These are phyloP conservation scores for Anastatus disparis DNA, from an alignment of 1,140 invertebrate genomes.

Conservation along the genomic window DNA sequence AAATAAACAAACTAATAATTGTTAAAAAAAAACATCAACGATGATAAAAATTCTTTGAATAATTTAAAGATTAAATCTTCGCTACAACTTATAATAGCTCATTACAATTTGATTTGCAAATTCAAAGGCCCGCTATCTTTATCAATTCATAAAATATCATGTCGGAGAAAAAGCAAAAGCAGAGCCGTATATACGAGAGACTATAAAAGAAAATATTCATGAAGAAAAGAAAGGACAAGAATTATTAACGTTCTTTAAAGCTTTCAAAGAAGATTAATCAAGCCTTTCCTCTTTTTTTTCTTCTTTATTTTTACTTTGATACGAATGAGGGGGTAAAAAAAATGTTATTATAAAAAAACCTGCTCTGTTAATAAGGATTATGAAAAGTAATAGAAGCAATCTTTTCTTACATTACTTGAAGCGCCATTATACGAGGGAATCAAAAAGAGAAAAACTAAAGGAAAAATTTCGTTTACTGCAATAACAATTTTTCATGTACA, in stretches of 20 bases:
- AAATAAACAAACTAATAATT: no score
- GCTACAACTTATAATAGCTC: no score
- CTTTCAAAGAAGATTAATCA: slow-evolving; percentile 1
- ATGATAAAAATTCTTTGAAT: no score
- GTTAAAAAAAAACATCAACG: no score
- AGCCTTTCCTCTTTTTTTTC: no score
- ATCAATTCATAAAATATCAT: no score
- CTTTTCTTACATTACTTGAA: not conserved
- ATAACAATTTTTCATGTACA: slow-evolving; percentile 11
- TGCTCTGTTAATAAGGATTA: slow-evolving; percentile 7
- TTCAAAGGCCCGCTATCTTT: no score
- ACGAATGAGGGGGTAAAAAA: not conserved
- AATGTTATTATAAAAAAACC: not conserved
- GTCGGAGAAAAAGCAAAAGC: slow-evolving; percentile 2
- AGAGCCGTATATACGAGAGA: not conserved
- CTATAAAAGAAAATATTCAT: slow-evolving; percentile 14
- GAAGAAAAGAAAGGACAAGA: not conserved
- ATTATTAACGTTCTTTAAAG: not conserved
- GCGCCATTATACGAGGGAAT: not conserved
- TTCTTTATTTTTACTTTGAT: no score
- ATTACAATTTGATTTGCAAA: not conserved
- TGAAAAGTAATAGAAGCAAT: not conserved
- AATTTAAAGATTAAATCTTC: no score
- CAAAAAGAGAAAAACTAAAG: not conserved
- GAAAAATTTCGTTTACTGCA: not conserved